Evolutionary conservation across 2,797 vertebrate species (phyloP).

Genomic region (Cirrhinus molitorella): DNA sequence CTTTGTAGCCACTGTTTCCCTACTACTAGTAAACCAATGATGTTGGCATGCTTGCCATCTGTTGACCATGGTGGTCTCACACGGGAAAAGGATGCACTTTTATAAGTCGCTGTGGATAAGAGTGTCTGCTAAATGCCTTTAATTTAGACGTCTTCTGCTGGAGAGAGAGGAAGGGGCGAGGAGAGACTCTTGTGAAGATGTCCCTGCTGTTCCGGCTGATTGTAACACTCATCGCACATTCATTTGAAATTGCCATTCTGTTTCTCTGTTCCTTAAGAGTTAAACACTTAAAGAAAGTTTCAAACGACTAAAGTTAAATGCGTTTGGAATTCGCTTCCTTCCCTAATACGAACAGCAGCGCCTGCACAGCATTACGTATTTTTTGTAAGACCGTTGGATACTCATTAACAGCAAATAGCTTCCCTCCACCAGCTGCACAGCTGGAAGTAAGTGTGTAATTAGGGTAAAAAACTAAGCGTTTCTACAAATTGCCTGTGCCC

Average conservation of each 20-base stretch:
- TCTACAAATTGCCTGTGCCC: conserved; percentile 63
- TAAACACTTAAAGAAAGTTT: conserved; percentile 63
- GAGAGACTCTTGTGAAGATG: conserved; percentile 40
- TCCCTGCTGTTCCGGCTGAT: conserved; percentile 48
- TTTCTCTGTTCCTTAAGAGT: conserved; percentile 30
- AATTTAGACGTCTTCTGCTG: conserved; percentile 6
- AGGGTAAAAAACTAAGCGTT: conserved; percentile 60
- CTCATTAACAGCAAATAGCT: conserved; percentile 69
- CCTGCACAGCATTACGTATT: conserved; percentile 57
- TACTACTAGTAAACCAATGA: conserved; percentile 20
- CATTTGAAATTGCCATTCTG: conserved; percentile 23
- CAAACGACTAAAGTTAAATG: conserved; percentile 54
- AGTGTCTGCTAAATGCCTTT: conserved; percentile 43
- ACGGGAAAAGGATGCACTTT: background rate
- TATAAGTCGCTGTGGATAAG: conserved; percentile 23
- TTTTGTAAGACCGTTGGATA: conserved; percentile 61
- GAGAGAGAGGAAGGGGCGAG: conserved; percentile 32
- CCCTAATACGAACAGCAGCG: conserved; percentile 42
- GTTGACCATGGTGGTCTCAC: conserved; percentile 25
- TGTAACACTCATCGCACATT: conserved; percentile 56
- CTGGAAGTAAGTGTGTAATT: conserved; percentile 68
- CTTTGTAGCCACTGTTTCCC: background rate
- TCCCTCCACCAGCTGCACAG: conserved; percentile 63
- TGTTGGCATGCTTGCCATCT: conserved; percentile 17
- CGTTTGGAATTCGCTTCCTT: conserved; percentile 56